Base-by-base conservation (phyloP, 2,113 vertebrate genomes). In the Pterocles orientalis region DNA sequence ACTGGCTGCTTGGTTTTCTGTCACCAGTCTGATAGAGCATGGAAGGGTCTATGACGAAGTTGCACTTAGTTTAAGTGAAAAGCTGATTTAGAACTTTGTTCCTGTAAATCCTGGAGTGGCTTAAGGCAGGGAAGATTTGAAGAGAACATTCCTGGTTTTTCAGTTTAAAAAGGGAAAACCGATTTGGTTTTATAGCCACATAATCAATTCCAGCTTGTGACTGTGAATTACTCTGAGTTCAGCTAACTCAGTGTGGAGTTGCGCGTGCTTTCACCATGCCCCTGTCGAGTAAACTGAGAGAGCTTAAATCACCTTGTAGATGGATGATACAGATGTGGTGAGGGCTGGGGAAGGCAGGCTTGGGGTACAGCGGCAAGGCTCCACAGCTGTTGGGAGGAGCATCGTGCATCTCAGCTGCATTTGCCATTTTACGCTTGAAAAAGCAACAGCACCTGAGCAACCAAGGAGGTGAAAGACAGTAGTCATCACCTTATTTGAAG, bases 221-320 rank as follows among this genome's bases (percentile, higher is more conserved):
- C 47, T 88, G 31, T 7, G 33, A 84, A 21, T 29, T 34, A 50
- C 53, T 47, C 19, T 5, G 19, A 47, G 69, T 28, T 93, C 33
- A 71, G 76, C 66, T 48, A 36, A 36, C 36, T 36, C 36, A 36
- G 20, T 12, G 39, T 54, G 45, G 56, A 51, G 25, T 6, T 19
- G 18, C 12, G 47, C 0, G 0, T 17, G 62, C 45, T 64, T 56
- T 4, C 34, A 1, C 31, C 0, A 0, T 36, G 19, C 15, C 26
- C 51, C 58, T 0, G 1, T 43, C 45, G 10, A 12, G 41, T 31
- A 41, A 18, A 58, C n/a, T 1, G 41, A 15, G 72, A 14, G 53
- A 25, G 31, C 60, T 50, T n/a, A 10, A 50, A 24, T 54, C 39
- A 4, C 39, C 25, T 33, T 3, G 3, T 7, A 12, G 85, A 20